Evolutionary conservation across 2,888 invertebrate genomes (phyloP), one percentile per base, ranked within the genome.

Genomic region (Phanerotoma sp.): DNA sequence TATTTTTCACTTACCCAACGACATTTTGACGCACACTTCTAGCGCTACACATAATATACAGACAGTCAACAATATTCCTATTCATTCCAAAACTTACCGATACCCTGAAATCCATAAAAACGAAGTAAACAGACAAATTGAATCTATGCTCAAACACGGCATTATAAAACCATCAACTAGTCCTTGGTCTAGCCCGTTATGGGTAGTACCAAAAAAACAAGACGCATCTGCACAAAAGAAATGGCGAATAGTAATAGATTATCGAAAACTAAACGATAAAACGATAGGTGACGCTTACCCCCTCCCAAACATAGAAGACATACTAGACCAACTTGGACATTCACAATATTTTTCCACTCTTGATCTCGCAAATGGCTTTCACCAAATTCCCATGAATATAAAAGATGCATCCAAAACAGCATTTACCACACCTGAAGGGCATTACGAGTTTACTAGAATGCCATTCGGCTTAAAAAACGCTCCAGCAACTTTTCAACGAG

Each of bases 321-420:
- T 62, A n/a, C 37, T 66, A 7, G 63, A 64, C 38, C 57, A 62
- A 38, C 40, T 66, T n/a, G 51, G 56, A 4, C 11, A 46, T 11
- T 37, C 50, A 5, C 16, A 21, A 38, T 50, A 55, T 21, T 55
- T 45, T 15, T 46, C 46, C 1, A 45, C 38, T 3, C 51, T 51
- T 20, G 51, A 56, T 35, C 15, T 56, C 6, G 41, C 51, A 2
- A 41, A 41, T 10, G 51, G 51, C 3, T 56, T 51, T 37, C 47
- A 56, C 13, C 47, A 51, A 22, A 46, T 56, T 5, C 21, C 20
- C 5, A 25, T 56, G 13, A 18, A 51, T n/a, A 7, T 20, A 1
- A 2, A 33, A 18, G 42, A 56, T 21, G 32, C 40, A 4, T 10
- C 15, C 6, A 55, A 46, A 22, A 55, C 51, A 3, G 50, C 55